Evolutionary conservation across 2,113 vertebrate species (phyloP), one percentile per base, ranked within the genome.

Genomic region (Pitta sordida): DNA sequence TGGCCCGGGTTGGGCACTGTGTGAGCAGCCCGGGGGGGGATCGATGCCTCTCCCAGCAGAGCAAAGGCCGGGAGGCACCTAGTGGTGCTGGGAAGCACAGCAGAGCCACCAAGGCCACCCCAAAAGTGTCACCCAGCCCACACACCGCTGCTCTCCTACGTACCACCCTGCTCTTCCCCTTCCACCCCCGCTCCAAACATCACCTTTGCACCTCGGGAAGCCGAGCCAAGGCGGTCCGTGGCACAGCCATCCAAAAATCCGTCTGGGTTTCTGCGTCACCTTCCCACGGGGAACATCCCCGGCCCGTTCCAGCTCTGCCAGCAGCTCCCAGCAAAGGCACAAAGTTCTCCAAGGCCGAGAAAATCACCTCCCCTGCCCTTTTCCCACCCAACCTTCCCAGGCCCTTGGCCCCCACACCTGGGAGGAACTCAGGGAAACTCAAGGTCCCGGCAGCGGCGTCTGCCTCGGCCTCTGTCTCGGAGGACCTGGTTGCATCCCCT

Each of bases 1-100:
- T 52, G 86, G 19, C 32, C 14, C 19, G 3, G 3, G 6, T 30
- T 3, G 1, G 2, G 4, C n/a, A 44, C 9, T 2, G 39, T 1
- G 6, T 8, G 23, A 21, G 10, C 88, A 79, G 86, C 67, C 68
- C 26, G 18, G 30, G 86, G 95, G 6, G n/a, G 51, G 67, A 7
- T 36, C 34, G 9, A 36, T 62, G 65, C 77, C 77, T 81, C 78
- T 77, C 85, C 94, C 92, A 7, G 92, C 90, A 70, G 51, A 14
- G 90, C 92, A 93, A 95, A 94, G 86, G 92, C 92, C 37, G 89
- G 65, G 92, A 95, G 94, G 94, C 88, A 95, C 89, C 86, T 92
- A 93, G 91, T 92, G 94, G 93, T 94, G 83, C 52, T 22, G 32
- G 77, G 53, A 73, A 87, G 90, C 88, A 93, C 90, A 89, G 88